phyloP scores from a whole-genome alignment of 30 jellyfish, hydroid and myxozoan genomes.

The Mastigias papua region DNA sequence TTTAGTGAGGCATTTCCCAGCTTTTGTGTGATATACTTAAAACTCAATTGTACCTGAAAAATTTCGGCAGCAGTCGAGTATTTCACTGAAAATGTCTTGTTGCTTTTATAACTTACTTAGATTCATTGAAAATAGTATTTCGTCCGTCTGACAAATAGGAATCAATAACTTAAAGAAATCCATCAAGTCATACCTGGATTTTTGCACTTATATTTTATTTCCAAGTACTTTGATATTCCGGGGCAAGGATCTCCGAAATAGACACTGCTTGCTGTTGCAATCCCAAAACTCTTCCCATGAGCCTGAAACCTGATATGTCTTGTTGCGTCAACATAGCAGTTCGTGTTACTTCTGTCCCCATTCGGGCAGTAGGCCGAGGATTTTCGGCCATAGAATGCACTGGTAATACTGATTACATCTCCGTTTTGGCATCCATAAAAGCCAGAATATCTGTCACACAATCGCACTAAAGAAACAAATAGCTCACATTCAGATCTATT shows the following conservation, averaged over 20 bases:
- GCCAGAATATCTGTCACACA: conserved; percentile 17
- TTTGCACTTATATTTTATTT: conserved; percentile 28
- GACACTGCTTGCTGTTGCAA: conserved; percentile 32
- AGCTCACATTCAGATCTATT: too few relatives aligned
- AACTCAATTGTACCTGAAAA: not conserved
- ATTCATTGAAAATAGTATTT: not conserved
- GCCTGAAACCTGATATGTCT: not conserved
- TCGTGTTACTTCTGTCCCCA: conserved; percentile 53
- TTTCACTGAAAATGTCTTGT: not conserved
- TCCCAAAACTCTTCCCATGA: conserved; percentile 12
- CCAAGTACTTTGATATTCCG: conserved; percentile 51
- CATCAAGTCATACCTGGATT: not conserved
- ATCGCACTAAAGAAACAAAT: conserved; percentile 6
- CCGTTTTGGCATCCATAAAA: conserved; percentile 29
- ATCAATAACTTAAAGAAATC: too few relatives aligned
- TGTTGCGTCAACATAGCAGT: conserved; percentile 21
- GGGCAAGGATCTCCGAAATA: conserved; percentile 55
- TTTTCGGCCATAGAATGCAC: conserved; percentile 60
- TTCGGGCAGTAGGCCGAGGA: conserved; percentile 13
- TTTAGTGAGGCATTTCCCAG: too few relatives aligned
- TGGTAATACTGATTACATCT: conserved; percentile 21
- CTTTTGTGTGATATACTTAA: too few relatives aligned
- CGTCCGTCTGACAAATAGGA: not conserved
- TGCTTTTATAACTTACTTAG: not conserved
- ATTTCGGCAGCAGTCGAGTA: not conserved